A percentile compares a stretch with the other conserved stretches of the same genome.
These are phyloP conservation scores for Oreochromis mossambicus DNA, from an alignment of 2,797 vertebrate species.

Conservation along the genomic window DNA sequence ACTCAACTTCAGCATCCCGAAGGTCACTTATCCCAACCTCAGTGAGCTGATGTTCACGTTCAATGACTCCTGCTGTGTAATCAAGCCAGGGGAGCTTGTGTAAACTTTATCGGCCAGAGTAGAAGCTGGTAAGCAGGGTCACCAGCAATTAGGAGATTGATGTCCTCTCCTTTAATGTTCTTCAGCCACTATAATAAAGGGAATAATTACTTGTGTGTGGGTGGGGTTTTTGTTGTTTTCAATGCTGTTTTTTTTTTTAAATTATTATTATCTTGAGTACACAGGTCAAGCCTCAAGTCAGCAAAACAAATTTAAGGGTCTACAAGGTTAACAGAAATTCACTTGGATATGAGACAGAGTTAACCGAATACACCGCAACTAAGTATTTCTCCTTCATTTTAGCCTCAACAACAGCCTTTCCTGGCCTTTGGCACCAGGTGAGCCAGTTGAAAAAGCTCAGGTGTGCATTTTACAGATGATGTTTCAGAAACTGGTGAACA, in stretches of 20 bases:
- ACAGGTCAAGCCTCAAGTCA: not conserved
- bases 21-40: not conserved
- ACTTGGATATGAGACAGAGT: not conserved
- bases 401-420: not conserved
- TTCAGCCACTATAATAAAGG: not conserved
- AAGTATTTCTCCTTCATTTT: not conserved
- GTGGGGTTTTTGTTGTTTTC: rapidly evolving
- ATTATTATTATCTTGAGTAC: not conserved
- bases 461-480: not conserved
- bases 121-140: not conserved
- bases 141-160: not conserved
- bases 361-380: not conserved
- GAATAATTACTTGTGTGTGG: not conserved
- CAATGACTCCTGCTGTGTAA: not conserved
- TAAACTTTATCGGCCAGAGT: not conserved
- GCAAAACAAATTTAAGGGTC: not conserved
- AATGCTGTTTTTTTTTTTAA: not conserved
- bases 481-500: not conserved
- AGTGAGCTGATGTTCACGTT: not conserved
- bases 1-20: not conserved
- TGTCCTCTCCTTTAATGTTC: not conserved
- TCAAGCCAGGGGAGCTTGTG: not conserved
- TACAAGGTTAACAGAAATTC: not conserved
- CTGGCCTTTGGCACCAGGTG: not conserved
- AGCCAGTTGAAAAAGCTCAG: not conserved